Base-by-base conservation (phyloP, 1,140 invertebrate genomes). In the Drosophila santomea region DNA sequence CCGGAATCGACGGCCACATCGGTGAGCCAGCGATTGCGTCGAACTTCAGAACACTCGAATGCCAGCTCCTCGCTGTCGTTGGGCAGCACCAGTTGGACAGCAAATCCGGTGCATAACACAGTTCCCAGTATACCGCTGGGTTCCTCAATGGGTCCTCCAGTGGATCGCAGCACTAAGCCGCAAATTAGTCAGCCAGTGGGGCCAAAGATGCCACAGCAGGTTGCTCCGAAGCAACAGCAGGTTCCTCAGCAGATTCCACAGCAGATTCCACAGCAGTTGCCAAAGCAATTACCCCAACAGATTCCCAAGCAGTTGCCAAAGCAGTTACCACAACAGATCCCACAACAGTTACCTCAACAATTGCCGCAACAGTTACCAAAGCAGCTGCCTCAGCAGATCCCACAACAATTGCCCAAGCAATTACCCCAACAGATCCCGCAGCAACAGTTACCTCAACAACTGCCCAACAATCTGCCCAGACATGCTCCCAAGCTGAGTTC, bases 51-150 rank as follows among this genome's bases (percentile, higher is more conserved):
- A 58, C 84, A 84, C 38, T 91, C 85, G 7, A 85, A 74, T 47
- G 74, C 78, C 67, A 88, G 85, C 35, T 82, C 83, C 0, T 72
- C 62, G 35, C 1, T 82, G 0, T 85, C 81, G 3, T 35, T 80
- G 56, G 59, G 72, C 14, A 81, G 75, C 59, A 85, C 90, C 7
- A 91, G 79, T 56, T 91, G 90, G 90, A 91, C 90, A 23, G 69
- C 85, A 3, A 91, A 91, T 86, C 90, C 90, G 0, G 75, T 85
- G 64, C 82, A 90, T 25, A 66, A 62, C 35, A 72, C 68, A 23
- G 48, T 23, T 3, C 57, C 57, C 7, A n/a, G 32, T 32, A 8
- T 32, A 32, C 32, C 41, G 1, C 2, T 57, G 25, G 17, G 28
- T 17, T 35, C 55, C 28, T 17, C 55, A 20, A 38, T 38, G 36